phyloP scores from a whole-genome alignment of 2,888 invertebrate genomes.

The Iselma pallidipennis region DNA sequence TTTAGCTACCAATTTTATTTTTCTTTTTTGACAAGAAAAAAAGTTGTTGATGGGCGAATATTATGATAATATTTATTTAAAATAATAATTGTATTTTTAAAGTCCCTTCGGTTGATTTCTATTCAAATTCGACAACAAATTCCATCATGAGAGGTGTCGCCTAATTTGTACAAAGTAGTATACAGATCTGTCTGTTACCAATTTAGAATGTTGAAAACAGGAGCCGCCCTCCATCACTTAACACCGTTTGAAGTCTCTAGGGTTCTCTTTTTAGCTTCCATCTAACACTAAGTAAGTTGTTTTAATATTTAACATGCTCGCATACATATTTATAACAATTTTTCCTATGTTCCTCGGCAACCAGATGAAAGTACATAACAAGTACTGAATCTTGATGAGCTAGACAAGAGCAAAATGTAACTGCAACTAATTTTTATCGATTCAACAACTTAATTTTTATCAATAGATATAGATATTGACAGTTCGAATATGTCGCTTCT shows the following conservation, averaged over 20 bases:
- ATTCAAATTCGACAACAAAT: slow-evolving; percentile 15
- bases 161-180: slow-evolving; percentile 51
- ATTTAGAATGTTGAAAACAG: slow-evolving; percentile 44
- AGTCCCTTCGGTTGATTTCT: no score
- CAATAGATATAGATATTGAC: no score
- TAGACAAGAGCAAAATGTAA: no score
- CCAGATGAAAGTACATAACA: no score
- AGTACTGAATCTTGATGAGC: no score
- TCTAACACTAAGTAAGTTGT: slow-evolving; percentile 40
- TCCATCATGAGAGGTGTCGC: slow-evolving; percentile 47
- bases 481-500: not conserved
- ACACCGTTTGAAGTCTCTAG: slow-evolving; percentile 51
- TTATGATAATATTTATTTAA: no score
- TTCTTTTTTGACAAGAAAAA: no score
- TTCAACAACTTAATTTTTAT: no score
- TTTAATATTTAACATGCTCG: slow-evolving; percentile 53
- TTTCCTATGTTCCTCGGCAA: slow-evolving; percentile 39
- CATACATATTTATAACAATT: slow-evolving; percentile 51
- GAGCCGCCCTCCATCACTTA: slow-evolving; percentile 51
- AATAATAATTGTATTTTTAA: no score
- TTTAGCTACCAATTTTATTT: no score
- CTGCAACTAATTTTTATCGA: no score
- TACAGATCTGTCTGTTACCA: slow-evolving; percentile 50
- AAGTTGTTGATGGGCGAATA: no score
- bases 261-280: slow-evolving; percentile 34